These are phyloP conservation scores for Herpailurus yagouaroundi DNA, from an alignment of 2,113 vertebrate species.

Conservation along the genomic window DNA sequence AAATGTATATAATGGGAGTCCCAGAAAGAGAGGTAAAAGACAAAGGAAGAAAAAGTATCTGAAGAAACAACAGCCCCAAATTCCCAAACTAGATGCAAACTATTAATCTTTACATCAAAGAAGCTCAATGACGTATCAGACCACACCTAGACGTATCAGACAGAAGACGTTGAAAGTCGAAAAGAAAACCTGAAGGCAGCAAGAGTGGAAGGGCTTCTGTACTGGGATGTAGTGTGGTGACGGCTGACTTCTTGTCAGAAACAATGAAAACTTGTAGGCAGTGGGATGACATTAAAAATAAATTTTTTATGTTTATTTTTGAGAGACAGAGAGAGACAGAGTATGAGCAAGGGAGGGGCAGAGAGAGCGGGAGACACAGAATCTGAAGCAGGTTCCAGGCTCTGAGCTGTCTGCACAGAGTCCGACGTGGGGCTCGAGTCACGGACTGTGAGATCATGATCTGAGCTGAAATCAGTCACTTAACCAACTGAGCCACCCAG, in stretches of 20 bases:
- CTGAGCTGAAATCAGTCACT: too few species aligned
- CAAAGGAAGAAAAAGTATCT: background rate
- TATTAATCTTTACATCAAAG: background rate
- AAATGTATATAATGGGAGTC: background rate
- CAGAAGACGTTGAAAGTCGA: background rate
- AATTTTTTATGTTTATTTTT: too few species aligned
- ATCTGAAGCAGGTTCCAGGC: too few species aligned
- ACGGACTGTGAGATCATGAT: too few species aligned
- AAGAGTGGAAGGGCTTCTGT: background rate
- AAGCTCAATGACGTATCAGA: background rate
- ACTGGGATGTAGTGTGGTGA: background rate
- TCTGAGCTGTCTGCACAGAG: too few species aligned
- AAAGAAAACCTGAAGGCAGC: background rate
- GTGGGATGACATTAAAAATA: too few species aligned
- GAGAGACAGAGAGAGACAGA: too few species aligned
- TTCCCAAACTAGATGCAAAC: background rate
- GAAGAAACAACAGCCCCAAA: background rate
- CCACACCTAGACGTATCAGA: background rate
- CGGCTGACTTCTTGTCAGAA: background rate
- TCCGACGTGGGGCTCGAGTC: too few species aligned
- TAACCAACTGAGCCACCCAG: too few species aligned
- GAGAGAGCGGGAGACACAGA: too few species aligned
- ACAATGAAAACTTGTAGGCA: too few species aligned
- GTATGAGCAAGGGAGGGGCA: too few species aligned
- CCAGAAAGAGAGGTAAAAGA: background rate